Evolutionary conservation across 1,140 invertebrate species (phyloP).

Genomic region (Dreissena rostriformis): DNA sequence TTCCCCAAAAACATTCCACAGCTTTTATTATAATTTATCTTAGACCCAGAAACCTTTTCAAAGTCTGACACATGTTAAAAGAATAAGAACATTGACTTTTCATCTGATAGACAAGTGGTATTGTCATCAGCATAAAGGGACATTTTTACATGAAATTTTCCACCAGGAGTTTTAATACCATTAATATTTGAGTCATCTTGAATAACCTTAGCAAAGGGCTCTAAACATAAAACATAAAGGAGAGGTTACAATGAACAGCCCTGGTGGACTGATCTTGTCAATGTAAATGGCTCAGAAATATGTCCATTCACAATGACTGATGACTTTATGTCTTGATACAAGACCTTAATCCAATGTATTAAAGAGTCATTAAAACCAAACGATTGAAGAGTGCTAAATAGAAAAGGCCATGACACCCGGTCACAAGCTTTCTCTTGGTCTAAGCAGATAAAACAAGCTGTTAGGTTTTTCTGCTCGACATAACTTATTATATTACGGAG

Average conservation of each 20-base stretch:
- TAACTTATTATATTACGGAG: conserved; percentile 63
- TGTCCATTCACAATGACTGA: conserved; percentile 64
- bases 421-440: conserved; percentile 68
- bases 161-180: conserved; percentile 64
- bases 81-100: conserved; percentile 46
- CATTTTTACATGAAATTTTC: conserved; percentile 45
- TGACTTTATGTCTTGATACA: conserved; percentile 59
- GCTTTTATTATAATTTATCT: conserved; percentile 54
- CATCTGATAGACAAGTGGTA: conserved; percentile 50
- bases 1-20: too few species aligned
- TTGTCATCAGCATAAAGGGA: conserved; percentile 65
- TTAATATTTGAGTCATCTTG: conserved; percentile 53
- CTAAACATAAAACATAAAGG: conserved; percentile 80
- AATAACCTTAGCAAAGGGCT: conserved; percentile 68
- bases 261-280: conserved; percentile 77
- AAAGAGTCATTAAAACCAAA: conserved; percentile 61
- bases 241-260: conserved; percentile 79
- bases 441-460: conserved; percentile 55
- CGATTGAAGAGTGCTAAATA: conserved; percentile 51
- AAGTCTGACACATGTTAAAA: conserved; percentile 48
- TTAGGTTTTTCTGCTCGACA: conserved; percentile 57
- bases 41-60: conserved; percentile 59
- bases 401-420: conserved; percentile 57
- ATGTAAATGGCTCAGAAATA: conserved; percentile 67
- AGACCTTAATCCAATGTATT: conserved; percentile 63